Evolutionary conservation across 2,797 vertebrate species (phyloP), one percentile per base, ranked within the genome.

Genomic region (Bradypus variegatus): DNA sequence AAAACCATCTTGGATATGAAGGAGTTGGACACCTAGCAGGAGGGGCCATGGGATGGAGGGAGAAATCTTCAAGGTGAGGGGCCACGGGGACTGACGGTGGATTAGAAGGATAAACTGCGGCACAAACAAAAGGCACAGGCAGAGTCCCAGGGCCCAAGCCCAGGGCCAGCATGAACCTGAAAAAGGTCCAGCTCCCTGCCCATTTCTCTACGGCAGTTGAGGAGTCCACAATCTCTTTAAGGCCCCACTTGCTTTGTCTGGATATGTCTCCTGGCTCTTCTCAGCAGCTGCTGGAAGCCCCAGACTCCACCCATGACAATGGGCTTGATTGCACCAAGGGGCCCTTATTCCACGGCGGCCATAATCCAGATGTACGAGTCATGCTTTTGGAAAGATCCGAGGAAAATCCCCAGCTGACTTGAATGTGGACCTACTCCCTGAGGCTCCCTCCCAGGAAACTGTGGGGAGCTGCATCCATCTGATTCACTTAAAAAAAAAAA

Each of bases 331-430:
- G 53, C 88, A 90, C 69, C 53, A 53, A 91, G 72, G 87, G 89
- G 82, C 67, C 88, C 81, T 90, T 58, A 27, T 62, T 91, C 85
- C 62, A 81, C 11, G 1, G 38, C 8, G 48, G 94, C 94, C 36
- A 1, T 80, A 18, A 89, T 91, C 92, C 94, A 90, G 85, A 94
- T 70, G 88, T 55, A 58, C 45, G n/a, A 90, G 90, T 91, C 88
- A 94, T 80, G 64, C 73, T 93, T 92, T 92, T 95, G 94, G 94
- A 95, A 92, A 87, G 94, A 89, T 62, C 82, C 23, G 67, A 96
- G 94, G 94, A 95, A 95, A 95, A 96, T 95, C 94, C 94, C 94
- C 86, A 94, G 91, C 88, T 92, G 95, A 95, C 92, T 76, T 90
- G 91, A 89, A 94, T 2, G 1, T 8, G 55, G 82, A 77, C 69